Percentiles rank a stretch among this genome's conserved stretches.
Evolutionary conservation across 2,113 vertebrate genomes (phyloP).

Genomic region (Upupa epops): DNA sequence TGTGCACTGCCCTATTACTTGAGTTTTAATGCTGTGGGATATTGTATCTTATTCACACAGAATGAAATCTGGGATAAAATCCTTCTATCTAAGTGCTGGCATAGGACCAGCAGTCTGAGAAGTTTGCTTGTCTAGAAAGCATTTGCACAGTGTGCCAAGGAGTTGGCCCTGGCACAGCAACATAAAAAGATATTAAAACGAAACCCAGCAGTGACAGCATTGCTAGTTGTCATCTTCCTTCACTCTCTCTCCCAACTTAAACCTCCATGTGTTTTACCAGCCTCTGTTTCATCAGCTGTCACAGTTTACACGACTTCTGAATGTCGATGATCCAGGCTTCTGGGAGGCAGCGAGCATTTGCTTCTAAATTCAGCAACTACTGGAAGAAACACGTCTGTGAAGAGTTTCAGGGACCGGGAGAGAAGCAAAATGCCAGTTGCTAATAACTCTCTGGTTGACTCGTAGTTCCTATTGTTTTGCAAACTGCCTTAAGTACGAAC

Average conservation of each 20-base stretch:
- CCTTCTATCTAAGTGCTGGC: constrained; percentile 27
- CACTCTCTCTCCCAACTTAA: neutral
- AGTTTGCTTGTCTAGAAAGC: constrained; percentile 24
- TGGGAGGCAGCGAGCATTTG: neutral
- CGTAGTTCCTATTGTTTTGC: neutral
- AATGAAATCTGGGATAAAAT: constrained; percentile 27
- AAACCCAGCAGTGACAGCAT: neutral
- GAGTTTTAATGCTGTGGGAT: neutral
- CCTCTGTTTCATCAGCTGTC: constrained; percentile 3
- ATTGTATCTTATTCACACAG: neutral
- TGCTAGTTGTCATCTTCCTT: constrained; percentile 1
- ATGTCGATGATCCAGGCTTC: neutral
- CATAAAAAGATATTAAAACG: constrained; percentile 17
- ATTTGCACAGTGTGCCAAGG: constrained; percentile 4
- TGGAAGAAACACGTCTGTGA: neutral
- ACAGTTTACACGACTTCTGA: neutral
- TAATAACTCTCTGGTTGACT: neutral
- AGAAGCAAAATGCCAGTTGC: neutral
- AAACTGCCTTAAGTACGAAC: neutral
- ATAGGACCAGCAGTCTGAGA: constrained; percentile 29
- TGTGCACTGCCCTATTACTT: neutral
- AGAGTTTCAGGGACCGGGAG: neutral
- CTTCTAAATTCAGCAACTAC: neutral
- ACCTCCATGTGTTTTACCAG: neutral
- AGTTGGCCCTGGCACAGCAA: constrained; percentile 5